Evolutionary conservation across 2,797 vertebrate genomes (phyloP).

Genomic region (Malurus splendens): DNA sequence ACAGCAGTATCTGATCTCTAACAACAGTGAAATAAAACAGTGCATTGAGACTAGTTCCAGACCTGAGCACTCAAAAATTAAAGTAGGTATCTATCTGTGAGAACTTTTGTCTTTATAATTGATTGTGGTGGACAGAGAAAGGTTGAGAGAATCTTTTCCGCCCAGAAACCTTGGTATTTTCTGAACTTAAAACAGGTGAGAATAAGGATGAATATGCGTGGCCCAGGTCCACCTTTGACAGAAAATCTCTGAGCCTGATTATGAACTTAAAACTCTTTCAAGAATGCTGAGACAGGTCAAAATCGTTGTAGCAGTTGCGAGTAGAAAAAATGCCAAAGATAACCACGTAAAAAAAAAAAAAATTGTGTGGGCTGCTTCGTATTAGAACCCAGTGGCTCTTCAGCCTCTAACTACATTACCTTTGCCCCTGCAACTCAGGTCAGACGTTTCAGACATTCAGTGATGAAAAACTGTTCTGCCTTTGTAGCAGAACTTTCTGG

Average conservation of each 20-base stretch:
- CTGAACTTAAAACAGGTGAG: background rate
- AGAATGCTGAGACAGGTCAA: background rate
- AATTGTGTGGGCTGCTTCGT: background rate
- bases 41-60: background rate
- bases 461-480: background rate
- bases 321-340: background rate
- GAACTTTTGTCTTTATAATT: background rate
- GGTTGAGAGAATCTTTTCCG: background rate
- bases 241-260: background rate
- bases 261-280: background rate
- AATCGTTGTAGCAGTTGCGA: background rate
- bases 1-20: background rate
- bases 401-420: background rate
- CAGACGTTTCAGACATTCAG: background rate
- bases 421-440: background rate
- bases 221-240: background rate
- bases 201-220: background rate
- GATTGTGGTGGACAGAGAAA: background rate
- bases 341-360: background rate
- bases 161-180: background rate
- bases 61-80: background rate
- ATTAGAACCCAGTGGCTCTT: background rate
- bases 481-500: background rate
- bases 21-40: background rate
- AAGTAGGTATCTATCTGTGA: background rate